Evolutionary conservation across 37 sponge, comb jelly and placozoan genomes (phyloP).

Genomic region (Halisarca cf. caerulea): DNA sequence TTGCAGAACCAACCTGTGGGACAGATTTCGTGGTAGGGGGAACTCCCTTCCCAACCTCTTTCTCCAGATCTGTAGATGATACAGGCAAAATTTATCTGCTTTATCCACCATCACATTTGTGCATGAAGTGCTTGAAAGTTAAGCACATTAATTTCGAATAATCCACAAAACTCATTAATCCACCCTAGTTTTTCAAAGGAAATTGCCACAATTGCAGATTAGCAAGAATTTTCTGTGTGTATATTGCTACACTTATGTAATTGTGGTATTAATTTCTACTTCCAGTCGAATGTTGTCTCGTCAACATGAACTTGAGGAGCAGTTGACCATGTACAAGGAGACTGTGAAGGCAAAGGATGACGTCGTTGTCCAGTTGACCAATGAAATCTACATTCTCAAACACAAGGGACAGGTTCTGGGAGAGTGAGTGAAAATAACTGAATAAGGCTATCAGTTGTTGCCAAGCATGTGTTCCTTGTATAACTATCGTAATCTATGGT

Average conservation of each 20-base stretch:
- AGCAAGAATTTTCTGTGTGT: no score
- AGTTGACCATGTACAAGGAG: slow-evolving; percentile 63
- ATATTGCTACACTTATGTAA: no score
- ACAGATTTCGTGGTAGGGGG: no score
- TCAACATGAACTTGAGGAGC: slow-evolving; percentile 60
- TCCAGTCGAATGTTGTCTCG: no score
- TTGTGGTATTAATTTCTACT: no score
- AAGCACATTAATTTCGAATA: no score
- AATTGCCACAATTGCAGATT: no score
- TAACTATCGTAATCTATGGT: not conserved
- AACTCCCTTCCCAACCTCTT: slow-evolving; percentile 41
- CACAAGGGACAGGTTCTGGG: slow-evolving; percentile 45
- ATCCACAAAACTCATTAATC: no score
- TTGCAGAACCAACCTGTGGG: no score
- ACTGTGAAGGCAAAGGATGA: slow-evolving; percentile 74
- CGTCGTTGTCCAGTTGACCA: slow-evolving; percentile 72
- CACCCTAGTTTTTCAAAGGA: no score
- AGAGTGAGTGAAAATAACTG: slow-evolving; percentile 36
- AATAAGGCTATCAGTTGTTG: not conserved
- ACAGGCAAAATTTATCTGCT: slow-evolving; percentile 54
- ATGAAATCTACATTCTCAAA: slow-evolving; percentile 55
- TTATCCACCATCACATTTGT: no score
- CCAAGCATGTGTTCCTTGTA: not conserved
- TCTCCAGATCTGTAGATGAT: slow-evolving; percentile 21
- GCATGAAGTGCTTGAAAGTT: no score